Evolutionary conservation across 2,797 vertebrate genomes (phyloP).

Genomic region (Cossypha niveicapilla): DNA sequence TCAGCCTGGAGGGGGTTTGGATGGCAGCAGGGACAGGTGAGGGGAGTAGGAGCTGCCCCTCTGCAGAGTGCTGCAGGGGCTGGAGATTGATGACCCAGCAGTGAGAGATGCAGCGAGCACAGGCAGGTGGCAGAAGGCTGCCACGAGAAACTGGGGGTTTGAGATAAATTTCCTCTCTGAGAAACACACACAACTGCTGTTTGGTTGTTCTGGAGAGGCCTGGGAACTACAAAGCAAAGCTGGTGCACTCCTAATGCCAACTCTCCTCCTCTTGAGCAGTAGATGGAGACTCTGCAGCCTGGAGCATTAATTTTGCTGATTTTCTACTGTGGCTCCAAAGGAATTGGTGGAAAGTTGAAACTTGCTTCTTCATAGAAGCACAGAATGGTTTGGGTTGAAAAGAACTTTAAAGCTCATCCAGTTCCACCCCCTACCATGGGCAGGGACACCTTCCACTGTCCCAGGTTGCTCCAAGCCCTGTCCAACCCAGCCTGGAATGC

Average conservation of each 20-base stretch:
- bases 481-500: background rate
- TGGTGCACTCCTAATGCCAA: background rate
- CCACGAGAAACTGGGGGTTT: background rate
- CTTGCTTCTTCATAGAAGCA: background rate
- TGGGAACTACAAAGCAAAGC: background rate
- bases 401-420: background rate
- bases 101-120: background rate
- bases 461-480: fast-evolving
- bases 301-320: background rate
- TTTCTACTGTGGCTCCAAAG: background rate
- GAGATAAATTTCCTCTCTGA: background rate
- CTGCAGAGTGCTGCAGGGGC: background rate
- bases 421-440: background rate
- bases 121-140: constrained; percentile 40
- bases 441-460: background rate
- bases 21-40: background rate
- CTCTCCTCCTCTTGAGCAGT: background rate
- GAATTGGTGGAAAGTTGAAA: background rate
- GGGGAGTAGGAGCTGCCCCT: background rate
- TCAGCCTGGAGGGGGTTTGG: background rate
- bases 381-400: background rate
- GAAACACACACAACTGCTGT: background rate
- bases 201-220: background rate
- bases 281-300: background rate
- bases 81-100: background rate